Evolutionary conservation across 2,888 invertebrate species (phyloP).

Genomic region (Lithophane ornitopus): DNA sequence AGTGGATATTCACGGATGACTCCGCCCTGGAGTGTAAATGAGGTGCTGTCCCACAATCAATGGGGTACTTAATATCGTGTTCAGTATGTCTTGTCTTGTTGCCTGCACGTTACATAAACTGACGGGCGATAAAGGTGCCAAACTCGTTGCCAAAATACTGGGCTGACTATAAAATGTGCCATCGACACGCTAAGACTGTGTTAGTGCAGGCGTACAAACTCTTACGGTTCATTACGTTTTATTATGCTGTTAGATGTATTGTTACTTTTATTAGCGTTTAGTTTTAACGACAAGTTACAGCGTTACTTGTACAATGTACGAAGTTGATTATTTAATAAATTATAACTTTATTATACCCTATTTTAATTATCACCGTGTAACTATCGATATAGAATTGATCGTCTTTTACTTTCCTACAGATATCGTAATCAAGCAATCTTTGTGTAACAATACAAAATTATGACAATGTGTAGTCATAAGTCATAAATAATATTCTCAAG

Average conservation of each 20-base stretch:
- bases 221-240: slow-evolving; percentile 15
- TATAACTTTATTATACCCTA: slow-evolving; percentile 6
- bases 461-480: background rate
- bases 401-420: background rate
- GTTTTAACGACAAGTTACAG: slow-evolving; percentile 27
- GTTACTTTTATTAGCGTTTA: slow-evolving; percentile 26
- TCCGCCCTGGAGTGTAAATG: too few relatives aligned
- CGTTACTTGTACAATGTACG: background rate
- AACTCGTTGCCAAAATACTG: too few relatives aligned
- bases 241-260: slow-evolving; percentile 13
- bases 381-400: background rate
- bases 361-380: background rate
- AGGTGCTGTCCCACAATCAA: too few relatives aligned
- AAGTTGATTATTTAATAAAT: slow-evolving; percentile 25
- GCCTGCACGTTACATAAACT: too few relatives aligned
- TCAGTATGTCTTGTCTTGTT: too few relatives aligned
- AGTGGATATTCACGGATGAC: too few relatives aligned
- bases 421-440: slow-evolving; percentile 1
- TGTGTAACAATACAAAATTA: background rate
- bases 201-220: background rate
- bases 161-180: background rate
- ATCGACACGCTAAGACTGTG: background rate
- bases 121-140: too few relatives aligned
- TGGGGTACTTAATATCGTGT: too few relatives aligned
- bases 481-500: background rate